Conservation (phyloP, 2,797 vertebrate genomes). For the Falco novaeseelandiae region DNA sequence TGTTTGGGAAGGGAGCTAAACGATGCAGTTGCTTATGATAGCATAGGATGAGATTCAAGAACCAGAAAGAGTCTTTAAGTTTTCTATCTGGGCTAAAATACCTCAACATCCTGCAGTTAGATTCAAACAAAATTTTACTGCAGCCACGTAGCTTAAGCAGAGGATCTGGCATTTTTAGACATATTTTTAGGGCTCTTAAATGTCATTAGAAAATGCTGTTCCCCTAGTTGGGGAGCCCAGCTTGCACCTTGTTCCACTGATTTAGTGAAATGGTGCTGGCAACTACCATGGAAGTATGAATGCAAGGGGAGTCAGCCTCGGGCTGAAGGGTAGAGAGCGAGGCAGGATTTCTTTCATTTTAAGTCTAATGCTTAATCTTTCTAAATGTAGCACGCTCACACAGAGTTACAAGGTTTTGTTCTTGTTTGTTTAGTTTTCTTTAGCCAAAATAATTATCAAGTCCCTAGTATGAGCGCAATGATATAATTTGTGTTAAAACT, state of each 20-base stretch:
- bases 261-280: neutral
- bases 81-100: neutral
- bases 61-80: neutral
- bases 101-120: neutral
- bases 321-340: neutral
- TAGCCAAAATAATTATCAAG: constrained; percentile 19
- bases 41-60: neutral
- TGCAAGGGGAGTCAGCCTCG: neutral
- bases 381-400: neutral
- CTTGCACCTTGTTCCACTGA: neutral
- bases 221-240: neutral
- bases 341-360: neutral
- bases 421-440: neutral
- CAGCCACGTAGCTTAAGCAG: neutral
- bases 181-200: neutral
- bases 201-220: neutral
- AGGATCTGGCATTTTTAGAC: neutral
- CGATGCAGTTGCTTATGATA: neutral
- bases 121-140: neutral
- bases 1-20: neutral
- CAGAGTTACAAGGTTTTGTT: neutral
- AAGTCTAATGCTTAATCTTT: neutral
- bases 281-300: neutral
- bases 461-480: neutral
- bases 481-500: neutral